Evolutionary conservation across 1,140 invertebrate genomes (phyloP).

Genomic region (Halictus rubicundus): DNA sequence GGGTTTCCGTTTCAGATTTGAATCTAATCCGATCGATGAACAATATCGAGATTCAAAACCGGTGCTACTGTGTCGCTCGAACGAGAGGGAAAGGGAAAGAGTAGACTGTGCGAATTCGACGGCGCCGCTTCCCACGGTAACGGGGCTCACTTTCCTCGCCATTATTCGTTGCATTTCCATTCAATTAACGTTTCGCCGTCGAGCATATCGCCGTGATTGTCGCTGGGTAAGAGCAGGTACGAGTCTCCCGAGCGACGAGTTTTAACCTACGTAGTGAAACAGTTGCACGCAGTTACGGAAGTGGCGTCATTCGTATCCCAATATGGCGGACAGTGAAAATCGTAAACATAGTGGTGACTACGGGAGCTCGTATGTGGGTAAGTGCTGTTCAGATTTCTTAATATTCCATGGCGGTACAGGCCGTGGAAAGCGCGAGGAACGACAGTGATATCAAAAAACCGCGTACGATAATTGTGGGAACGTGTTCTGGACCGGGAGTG

Average conservation of each 20-base stretch:
- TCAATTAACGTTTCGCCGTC: constrained; percentile 33
- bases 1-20: not conserved
- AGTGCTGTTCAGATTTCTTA: constrained; percentile 65
- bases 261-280: constrained; percentile 40
- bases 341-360: constrained; percentile 78
- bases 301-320: constrained; percentile 72
- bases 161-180: constrained; percentile 42
- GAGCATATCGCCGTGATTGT: constrained; percentile 24
- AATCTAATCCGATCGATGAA: constrained; percentile 28
- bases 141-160: constrained; percentile 19
- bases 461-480: not conserved
- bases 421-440: not conserved
- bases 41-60: constrained; percentile 13
- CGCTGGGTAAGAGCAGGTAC: too few species aligned
- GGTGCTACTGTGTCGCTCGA: not conserved
- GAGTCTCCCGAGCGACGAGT: constrained; percentile 9
- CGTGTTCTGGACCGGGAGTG: not conserved
- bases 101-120: constrained; percentile 1
- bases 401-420: not conserved
- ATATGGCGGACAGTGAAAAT: constrained; percentile 77
- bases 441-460: not conserved
- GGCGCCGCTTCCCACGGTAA: constrained; percentile 31
- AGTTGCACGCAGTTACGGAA: constrained; percentile 69
- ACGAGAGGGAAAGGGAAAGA: constrained; percentile 17
- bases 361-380: constrained; percentile 74